Conservation (phyloP, 2,113 vertebrate genomes). For the Platysteira castanea region DNA sequence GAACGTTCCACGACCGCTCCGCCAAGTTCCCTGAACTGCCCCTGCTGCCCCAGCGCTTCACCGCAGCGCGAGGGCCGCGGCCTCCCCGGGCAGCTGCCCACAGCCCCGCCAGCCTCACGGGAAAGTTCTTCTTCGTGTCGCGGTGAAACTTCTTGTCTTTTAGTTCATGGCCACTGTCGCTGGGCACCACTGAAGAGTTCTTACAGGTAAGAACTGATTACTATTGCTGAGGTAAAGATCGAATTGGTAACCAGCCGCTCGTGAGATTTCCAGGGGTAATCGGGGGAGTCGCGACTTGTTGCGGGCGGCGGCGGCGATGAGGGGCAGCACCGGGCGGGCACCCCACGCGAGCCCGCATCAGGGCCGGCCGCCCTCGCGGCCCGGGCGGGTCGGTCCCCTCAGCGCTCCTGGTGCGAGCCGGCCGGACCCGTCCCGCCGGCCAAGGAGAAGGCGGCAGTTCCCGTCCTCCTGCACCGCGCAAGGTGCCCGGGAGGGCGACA, state of each 20-base stretch:
- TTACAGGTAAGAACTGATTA: background rate
- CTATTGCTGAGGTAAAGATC: background rate
- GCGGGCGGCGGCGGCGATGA: background rate
- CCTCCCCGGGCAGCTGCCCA: background rate
- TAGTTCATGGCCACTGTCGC: background rate
- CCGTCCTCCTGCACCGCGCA: too few relatives aligned
- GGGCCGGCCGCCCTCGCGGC: too few relatives aligned
- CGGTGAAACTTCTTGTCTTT: background rate
- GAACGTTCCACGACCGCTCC: background rate
- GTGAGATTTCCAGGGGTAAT: background rate
- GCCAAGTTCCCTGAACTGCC: rapidly evolving
- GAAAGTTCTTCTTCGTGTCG: rapidly evolving
- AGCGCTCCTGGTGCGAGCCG: too few relatives aligned
- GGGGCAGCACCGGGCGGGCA: too few relatives aligned
- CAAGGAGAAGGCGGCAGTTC: too few relatives aligned
- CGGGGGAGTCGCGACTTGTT: background rate
- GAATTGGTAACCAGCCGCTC: background rate
- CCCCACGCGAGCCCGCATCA: too few relatives aligned
- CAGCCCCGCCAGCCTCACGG: too few relatives aligned
- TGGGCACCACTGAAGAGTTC: background rate
- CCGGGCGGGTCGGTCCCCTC: too few relatives aligned
- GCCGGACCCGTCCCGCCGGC: too few relatives aligned
- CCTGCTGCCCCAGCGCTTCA: background rate
- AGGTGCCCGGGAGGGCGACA: too few relatives aligned
- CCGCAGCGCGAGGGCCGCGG: background rate